Evolutionary conservation across 2,797 vertebrate genomes (phyloP), one percentile per base, ranked within the genome.

Genomic region (Bryconaethiops microstoma): DNA sequence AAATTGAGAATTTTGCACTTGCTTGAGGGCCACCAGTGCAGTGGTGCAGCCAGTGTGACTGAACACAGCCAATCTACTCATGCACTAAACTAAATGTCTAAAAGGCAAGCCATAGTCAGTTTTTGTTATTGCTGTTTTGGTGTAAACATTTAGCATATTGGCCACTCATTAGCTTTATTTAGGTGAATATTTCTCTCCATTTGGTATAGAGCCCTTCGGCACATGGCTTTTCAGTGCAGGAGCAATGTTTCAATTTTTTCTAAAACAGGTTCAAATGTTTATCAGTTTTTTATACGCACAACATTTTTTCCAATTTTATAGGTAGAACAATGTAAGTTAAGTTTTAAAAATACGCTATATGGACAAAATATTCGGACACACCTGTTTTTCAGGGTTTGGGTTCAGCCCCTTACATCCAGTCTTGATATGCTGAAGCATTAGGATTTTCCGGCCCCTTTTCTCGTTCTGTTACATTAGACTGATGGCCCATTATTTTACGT

Each of bases 201-300:
- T 39, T 70, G 52, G 55, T 52, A 19, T 23, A 12, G 23, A 12
- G 68, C 52, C 12, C 7, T 25, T 23, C 17, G 45, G 68, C 68
- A 52, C 68, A 45, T 70, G 65, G 40, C 42, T 23, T 48, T 48
- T 42, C 19, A 69, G 67, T 29, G 48, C 68, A 71, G 45, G 19
- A 19, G 35, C 29, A 17, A 65, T 8, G 35, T 7, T 39, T 35
- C 54, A 35, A 17, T 14, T 65, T 63, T 29, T 3, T 1, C 1
- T 7, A 10, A 16, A 63, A 35, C 16, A 9, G 29, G 29, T 19
- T 19, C 29, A 19, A 9, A 45, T 45, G 1, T 29, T 3, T 2
- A 45, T 9, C 1, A 9, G 9, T 9, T 2, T 45, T 45, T 45
- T 45, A 5, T 45, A 9, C 6, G 9, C 42, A 42, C 40, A 42